These are phyloP conservation scores for Tetrax tetrax DNA, from an alignment of 2,113 vertebrate species.

Conservation along the genomic window DNA sequence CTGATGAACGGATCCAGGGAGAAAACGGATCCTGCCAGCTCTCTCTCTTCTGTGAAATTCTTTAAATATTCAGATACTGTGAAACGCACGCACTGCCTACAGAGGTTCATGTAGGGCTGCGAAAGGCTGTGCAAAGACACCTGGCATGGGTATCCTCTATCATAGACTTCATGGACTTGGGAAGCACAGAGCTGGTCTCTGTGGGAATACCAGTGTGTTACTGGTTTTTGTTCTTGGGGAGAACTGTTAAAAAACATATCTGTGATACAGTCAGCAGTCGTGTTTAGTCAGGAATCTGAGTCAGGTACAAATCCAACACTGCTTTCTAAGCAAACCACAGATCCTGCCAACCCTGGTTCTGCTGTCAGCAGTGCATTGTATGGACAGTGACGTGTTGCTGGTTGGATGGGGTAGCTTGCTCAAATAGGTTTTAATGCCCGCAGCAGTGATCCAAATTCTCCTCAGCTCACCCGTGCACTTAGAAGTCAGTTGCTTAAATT, in stretches of 20 bases:
- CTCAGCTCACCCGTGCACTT: not conserved
- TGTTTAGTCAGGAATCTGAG: not conserved
- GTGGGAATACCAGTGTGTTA: not conserved
- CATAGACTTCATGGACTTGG: fast-evolving
- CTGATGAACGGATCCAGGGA: not conserved
- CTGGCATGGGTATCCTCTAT: not conserved
- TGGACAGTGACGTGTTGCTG: not conserved
- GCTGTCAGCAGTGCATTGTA: not conserved
- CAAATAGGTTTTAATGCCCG: not conserved
- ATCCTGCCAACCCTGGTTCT: not conserved
- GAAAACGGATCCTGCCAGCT: not conserved
- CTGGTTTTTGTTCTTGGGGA: not conserved
- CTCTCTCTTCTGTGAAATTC: not conserved
- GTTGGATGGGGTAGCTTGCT: not conserved
- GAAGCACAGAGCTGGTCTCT: not conserved
- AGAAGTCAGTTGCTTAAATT: not conserved
- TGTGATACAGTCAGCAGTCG: not conserved
- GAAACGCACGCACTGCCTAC: not conserved
- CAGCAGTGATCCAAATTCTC: not conserved
- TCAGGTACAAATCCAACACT: not conserved
- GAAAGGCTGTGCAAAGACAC: not conserved
- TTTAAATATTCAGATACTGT: not conserved
- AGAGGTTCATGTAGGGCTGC: not conserved
- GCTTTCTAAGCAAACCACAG: not conserved
- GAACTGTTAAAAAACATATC: not conserved